Conservation (phyloP, 2,113 vertebrate genomes). For the Alectura lathami region DNA sequence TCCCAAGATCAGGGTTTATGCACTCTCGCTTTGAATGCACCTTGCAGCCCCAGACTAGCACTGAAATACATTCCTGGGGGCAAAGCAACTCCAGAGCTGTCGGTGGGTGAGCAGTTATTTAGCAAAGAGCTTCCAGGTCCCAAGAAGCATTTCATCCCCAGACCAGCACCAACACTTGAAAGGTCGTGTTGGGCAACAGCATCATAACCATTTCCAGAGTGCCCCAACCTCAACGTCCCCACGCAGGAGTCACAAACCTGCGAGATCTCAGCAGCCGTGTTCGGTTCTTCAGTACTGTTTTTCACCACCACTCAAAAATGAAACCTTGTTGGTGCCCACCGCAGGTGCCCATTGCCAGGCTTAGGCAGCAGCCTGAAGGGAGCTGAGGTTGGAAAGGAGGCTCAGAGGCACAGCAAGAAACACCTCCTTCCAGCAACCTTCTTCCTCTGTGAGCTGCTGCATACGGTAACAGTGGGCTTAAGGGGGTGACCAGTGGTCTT, state of each 20-base stretch:
- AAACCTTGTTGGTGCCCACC: neutral
- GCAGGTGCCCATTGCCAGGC: neutral
- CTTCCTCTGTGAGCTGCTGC: neutral
- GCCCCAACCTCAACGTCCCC: neutral
- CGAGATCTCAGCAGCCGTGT: neutral
- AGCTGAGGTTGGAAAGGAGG: neutral
- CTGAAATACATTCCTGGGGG: neutral
- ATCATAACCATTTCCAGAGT: neutral
- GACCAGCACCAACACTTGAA: neutral
- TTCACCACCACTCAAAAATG: neutral
- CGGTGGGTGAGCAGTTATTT: neutral
- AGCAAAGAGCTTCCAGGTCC: neutral
- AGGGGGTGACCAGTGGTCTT: neutral
- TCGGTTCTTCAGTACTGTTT: neutral
- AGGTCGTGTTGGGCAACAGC: neutral
- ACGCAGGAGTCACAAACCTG: neutral
- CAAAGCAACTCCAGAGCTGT: neutral
- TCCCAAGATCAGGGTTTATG: neutral
- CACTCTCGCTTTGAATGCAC: too few species aligned
- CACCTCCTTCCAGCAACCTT: rapidly evolving
- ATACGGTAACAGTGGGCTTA: rapidly evolving
- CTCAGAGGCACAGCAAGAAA: neutral
- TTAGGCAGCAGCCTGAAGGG: neutral
- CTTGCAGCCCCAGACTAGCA: neutral
- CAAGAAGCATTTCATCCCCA: neutral